Conservation (phyloP, 2,888 invertebrate species). For the Vanessa cardui region DNA sequence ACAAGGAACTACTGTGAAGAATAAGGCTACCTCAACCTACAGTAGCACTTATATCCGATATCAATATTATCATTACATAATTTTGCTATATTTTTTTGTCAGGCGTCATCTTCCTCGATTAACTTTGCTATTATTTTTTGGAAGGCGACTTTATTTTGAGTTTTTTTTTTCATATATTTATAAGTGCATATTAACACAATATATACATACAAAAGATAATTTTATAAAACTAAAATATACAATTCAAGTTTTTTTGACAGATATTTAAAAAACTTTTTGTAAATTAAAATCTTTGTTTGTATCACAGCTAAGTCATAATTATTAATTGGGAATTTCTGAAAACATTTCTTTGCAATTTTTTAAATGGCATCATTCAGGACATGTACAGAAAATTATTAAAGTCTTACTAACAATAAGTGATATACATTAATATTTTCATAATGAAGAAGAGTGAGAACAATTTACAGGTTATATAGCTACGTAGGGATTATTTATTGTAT, state of each 20-base stretch:
- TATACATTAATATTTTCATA: not conserved
- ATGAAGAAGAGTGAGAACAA: not conserved
- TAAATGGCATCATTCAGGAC: not conserved
- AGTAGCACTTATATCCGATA: not conserved
- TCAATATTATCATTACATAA: slow-evolving; percentile 10
- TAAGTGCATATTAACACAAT: not conserved
- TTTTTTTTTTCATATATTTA: not conserved
- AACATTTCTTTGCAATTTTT: not conserved
- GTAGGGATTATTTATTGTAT: too few relatives aligned
- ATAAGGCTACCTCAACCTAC: not conserved
- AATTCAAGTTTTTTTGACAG: not conserved
- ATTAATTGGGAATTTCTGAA: not conserved
- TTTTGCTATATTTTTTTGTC: slow-evolving; percentile 29
- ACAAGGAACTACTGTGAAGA: slow-evolving; percentile 1
- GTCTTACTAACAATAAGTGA: not conserved
- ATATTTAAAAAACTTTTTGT: slow-evolving; percentile 15
- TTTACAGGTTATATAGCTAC: too few relatives aligned
- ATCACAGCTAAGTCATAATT: slow-evolving; percentile 20
- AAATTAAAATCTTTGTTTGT: slow-evolving; percentile 23
- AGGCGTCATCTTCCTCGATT: slow-evolving; percentile 5
- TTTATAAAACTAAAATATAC: not conserved
- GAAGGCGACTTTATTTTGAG: not conserved
- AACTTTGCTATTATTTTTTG: not conserved
- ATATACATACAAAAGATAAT: not conserved
- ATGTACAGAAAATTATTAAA: not conserved